These are phyloP conservation scores for Ditylenchus weischeri DNA, from an alignment of 2,888 invertebrate genomes.

Conservation along the genomic window DNA sequence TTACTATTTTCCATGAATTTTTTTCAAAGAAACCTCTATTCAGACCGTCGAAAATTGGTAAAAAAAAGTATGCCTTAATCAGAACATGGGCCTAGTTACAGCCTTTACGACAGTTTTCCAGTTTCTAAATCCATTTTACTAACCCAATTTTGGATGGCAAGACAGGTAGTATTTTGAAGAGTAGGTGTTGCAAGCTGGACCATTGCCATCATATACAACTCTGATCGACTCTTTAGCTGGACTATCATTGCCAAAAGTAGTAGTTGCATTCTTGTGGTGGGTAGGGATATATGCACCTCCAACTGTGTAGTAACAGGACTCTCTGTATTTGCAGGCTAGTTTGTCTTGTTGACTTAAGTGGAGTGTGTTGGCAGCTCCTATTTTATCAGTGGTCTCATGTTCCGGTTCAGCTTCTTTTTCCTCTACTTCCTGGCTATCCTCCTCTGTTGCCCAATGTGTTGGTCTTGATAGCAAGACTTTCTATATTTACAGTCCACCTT, in stretches of 20 bases:
- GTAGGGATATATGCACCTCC: slow-evolving; percentile 3
- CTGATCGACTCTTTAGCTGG: slow-evolving; percentile 2
- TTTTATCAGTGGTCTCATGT: background rate
- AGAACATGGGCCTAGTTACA: too few species aligned
- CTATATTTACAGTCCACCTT: slow-evolving; percentile 54
- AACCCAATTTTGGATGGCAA: slow-evolving; percentile 21
- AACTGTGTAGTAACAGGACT: slow-evolving; percentile 31
- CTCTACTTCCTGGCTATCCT: background rate
- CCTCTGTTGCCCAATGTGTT: slow-evolving; percentile 1
- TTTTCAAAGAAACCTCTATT: too few species aligned
- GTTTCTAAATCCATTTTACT: too few species aligned
- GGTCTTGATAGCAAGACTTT: slow-evolving; percentile 46
- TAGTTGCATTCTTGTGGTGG: background rate
- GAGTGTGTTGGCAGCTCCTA: background rate
- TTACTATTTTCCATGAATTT: too few species aligned
- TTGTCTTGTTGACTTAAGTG: slow-evolving; percentile 7
- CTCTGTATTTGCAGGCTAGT: slow-evolving; percentile 35
- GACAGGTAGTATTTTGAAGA: slow-evolving; percentile 25
- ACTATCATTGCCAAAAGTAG: background rate
- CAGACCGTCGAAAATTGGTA: too few species aligned
- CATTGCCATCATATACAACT: background rate
- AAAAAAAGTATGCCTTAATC: too few species aligned
- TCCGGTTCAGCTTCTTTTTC: background rate
- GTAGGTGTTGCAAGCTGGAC: slow-evolving; percentile 18
- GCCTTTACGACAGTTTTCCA: too few species aligned